Conservation (phyloP, 1,140 invertebrate species). For the Himalopsyche phryganea region DNA sequence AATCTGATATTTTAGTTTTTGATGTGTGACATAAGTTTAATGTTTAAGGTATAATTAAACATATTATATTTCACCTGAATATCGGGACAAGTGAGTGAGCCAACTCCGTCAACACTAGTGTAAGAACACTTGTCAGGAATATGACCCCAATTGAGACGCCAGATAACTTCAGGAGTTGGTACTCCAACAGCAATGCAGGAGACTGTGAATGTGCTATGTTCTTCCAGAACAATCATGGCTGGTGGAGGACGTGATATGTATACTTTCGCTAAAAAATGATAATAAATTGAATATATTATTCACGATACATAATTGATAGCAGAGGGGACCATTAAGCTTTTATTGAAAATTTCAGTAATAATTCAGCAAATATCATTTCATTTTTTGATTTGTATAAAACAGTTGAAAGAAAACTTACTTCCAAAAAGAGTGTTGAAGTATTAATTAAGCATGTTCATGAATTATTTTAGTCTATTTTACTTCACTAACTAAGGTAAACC, state of each 20-base stretch:
- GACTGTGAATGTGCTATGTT: conserved; percentile 72
- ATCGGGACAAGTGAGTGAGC: conserved; percentile 76
- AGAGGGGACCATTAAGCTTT: no score
- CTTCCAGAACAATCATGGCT: conserved; percentile 63
- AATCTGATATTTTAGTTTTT: no score
- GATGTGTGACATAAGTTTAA: no score
- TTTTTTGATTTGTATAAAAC: no score
- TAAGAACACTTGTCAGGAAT: conserved; percentile 81
- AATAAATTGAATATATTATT: conserved; percentile 13
- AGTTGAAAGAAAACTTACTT: no score
- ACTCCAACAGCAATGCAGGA: conserved; percentile 85
- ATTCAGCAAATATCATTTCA: no score
- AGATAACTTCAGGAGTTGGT: conserved; percentile 87
- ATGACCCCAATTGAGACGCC: conserved; percentile 97
- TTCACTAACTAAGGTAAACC: no score
- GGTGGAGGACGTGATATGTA: conserved; percentile 58
- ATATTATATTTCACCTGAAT: conserved; percentile 61
- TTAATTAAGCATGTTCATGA: no score
- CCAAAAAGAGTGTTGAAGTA: no score
- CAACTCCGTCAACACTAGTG: conserved; percentile 73
- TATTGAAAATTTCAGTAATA: no score
- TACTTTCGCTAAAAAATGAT: conserved; percentile 38
- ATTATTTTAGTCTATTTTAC: no score
- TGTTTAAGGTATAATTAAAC: no score
- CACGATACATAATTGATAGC: conserved; percentile 8